Conservation (phyloP, 2,797 vertebrate genomes). For the Squalus acanthias region DNA sequence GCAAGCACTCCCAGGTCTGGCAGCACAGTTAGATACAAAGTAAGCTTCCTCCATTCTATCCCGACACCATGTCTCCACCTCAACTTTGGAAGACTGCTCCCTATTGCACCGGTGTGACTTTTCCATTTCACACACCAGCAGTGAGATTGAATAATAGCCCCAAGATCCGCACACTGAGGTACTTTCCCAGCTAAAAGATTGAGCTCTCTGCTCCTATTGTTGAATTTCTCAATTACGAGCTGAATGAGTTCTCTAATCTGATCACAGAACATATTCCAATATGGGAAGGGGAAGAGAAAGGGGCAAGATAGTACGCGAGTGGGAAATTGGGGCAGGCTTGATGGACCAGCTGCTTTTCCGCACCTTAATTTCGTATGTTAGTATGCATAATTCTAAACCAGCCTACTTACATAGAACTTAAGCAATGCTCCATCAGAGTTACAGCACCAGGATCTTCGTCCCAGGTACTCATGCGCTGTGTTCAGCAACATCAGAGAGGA, state of each 20-base stretch:
- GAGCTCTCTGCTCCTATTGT: too few species aligned
- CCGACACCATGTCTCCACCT: too few species aligned
- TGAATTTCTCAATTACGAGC: neutral
- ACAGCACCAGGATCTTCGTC: conserved; percentile 88
- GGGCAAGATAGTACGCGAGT: neutral
- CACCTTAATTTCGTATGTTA: neutral
- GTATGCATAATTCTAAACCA: neutral
- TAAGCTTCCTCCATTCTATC: neutral
- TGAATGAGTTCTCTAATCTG: neutral
- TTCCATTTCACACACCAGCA: neutral
- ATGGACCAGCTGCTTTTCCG: neutral
- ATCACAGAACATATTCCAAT: neutral
- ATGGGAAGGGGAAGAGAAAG: neutral
- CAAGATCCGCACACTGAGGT: neutral
- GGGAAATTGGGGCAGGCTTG: neutral
- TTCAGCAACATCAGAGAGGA: conserved; percentile 93
- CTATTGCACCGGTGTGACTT: neutral
- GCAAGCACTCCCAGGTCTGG: neutral
- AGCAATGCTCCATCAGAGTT: conserved; percentile 85
- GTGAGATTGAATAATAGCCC: neutral
- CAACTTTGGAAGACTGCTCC: neutral
- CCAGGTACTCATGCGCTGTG: conserved; percentile 91
- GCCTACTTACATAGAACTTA: conserved; percentile 82
- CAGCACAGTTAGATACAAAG: neutral
- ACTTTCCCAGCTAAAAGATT: neutral